Evolutionary conservation across 2,113 vertebrate genomes (phyloP).

Genomic region (Melanocharis versteri): DNA sequence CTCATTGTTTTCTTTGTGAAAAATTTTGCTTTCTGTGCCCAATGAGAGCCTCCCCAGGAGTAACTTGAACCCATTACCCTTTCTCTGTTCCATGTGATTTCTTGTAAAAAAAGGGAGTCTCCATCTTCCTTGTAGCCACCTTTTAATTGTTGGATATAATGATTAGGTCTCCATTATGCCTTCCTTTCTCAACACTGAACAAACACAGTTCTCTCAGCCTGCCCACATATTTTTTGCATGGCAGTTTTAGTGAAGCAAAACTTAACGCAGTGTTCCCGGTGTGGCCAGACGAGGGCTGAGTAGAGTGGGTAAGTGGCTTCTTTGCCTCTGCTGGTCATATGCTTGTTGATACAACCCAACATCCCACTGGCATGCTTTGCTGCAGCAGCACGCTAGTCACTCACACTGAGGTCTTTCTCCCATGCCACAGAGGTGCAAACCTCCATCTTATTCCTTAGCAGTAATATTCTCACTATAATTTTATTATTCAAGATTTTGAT

Average conservation of each 20-base stretch:
- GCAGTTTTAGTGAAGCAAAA: not conserved
- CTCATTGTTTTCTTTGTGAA: not conserved
- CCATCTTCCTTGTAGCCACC: not conserved
- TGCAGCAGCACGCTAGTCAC: not conserved
- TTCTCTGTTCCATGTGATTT: not conserved
- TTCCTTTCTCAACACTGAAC: not conserved
- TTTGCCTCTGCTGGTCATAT: not conserved
- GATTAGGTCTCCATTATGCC: not conserved
- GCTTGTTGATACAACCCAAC: not conserved
- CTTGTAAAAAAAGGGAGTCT: not conserved
- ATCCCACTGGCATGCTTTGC: not conserved
- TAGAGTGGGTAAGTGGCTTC: not conserved
- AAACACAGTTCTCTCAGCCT: not conserved
- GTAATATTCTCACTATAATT: not conserved
- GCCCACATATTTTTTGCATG: not conserved
- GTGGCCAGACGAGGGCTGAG: not conserved
- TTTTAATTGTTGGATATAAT: not conserved
- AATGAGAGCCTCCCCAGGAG: not conserved
- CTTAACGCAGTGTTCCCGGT: not conserved
- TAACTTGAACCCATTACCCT: not conserved
- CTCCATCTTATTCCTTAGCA: not conserved
- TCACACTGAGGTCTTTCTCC: not conserved
- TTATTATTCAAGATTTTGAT: not conserved
- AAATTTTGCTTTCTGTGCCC: not conserved
- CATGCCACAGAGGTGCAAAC: not conserved